A percentile compares a stretch with the other conserved stretches of the same genome.
Evolutionary conservation across 2,888 invertebrate species (phyloP).

Genomic region (Craniophora ligustri): DNA sequence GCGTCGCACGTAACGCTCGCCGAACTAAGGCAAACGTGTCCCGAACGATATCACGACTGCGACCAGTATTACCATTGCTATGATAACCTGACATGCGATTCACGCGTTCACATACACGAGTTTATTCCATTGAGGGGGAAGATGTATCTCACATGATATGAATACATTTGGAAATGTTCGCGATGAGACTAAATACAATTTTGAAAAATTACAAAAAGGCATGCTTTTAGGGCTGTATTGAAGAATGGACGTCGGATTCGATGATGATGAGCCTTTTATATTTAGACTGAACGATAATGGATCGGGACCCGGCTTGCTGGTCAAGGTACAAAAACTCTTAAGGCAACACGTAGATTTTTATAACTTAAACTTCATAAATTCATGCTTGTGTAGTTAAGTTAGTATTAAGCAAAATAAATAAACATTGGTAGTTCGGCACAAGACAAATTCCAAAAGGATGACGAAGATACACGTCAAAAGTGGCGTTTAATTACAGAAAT

Average conservation of each 20-base stretch:
- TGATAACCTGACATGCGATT: slow-evolving; percentile 71
- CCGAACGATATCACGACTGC: slow-evolving; percentile 53
- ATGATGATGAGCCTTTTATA: slow-evolving; percentile 91
- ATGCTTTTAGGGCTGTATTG: slow-evolving; percentile 42
- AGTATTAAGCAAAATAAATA: too few relatives aligned
- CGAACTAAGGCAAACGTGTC: slow-evolving; percentile 58
- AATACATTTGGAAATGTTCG: slow-evolving; percentile 28
- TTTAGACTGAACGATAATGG: slow-evolving; percentile 93
- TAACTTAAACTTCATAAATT: too few relatives aligned
- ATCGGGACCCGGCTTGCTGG: slow-evolving; percentile 91
- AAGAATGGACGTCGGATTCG: slow-evolving; percentile 79
- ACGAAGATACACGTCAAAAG: too few relatives aligned
- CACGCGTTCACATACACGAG: slow-evolving; percentile 59
- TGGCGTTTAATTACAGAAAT: too few relatives aligned
- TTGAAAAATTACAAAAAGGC: slow-evolving; percentile 30
- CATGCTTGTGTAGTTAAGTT: too few relatives aligned
- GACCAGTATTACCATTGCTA: slow-evolving; percentile 55
- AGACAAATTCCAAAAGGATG: too few relatives aligned
- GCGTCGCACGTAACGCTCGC: slow-evolving; percentile 26
- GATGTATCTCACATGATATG: slow-evolving; percentile 37
- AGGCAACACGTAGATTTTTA: slow-evolving; percentile 2
- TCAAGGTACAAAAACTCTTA: slow-evolving; percentile 87
- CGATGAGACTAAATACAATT: slow-evolving; percentile 21
- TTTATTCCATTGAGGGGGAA: slow-evolving; percentile 42
- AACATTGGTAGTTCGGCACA: too few relatives aligned